These are phyloP conservation scores for Spilarctia lutea DNA, from an alignment of 2,888 invertebrate genomes.

Conservation along the genomic window DNA sequence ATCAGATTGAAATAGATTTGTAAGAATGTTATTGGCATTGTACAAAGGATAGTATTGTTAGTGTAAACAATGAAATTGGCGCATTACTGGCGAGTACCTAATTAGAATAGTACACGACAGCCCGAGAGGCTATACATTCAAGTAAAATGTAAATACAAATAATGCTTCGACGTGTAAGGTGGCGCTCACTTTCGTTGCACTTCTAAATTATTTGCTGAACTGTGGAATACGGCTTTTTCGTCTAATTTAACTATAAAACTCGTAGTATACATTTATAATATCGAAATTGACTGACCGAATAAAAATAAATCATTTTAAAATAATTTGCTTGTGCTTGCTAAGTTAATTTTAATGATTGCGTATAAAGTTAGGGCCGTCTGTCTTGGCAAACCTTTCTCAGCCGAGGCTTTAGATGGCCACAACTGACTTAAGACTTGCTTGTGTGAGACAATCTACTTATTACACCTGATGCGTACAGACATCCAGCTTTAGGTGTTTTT, in stretches of 20 bases:
- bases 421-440: slow-evolving; percentile 49
- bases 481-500: not conserved
- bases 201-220: slow-evolving; percentile 69
- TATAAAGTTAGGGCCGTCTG: slow-evolving; percentile 54
- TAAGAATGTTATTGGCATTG: slow-evolving; percentile 84
- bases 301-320: slow-evolving; percentile 53
- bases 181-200: slow-evolving; percentile 78
- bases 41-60: slow-evolving; percentile 85
- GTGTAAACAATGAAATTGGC: slow-evolving; percentile 84
- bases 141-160: slow-evolving; percentile 76
- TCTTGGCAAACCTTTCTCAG: slow-evolving; percentile 43
- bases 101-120: slow-evolving; percentile 83
- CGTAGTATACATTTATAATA: slow-evolving; percentile 48
- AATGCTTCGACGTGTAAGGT: slow-evolving; percentile 70
- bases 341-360: slow-evolving; percentile 60
- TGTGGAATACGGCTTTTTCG: slow-evolving; percentile 56
- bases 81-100: slow-evolving; percentile 87
- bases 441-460: slow-evolving; percentile 36
- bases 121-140: slow-evolving; percentile 79
- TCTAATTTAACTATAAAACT: slow-evolving; percentile 41
- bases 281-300: slow-evolving; percentile 67
- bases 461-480: too few relatives aligned
- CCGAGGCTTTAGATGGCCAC: slow-evolving; percentile 49
- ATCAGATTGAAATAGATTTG: slow-evolving; percentile 78
- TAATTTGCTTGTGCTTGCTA: slow-evolving; percentile 69